Conservation (phyloP, 2,113 vertebrate species). For the mouse (Mus musculus) region GRCm39 chr2:37667501-37668000, state of each 20-base stretch:
- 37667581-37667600: background rate
- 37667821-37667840: background rate
- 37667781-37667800: fast-evolving
- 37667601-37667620: no score
- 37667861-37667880: background rate
- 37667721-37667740: background rate
- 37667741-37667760: background rate
- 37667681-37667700: background rate
- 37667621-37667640: background rate
- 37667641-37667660: background rate
- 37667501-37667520: background rate
- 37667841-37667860: fast-evolving
- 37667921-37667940: background rate
- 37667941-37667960: background rate
- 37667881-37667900: background rate
- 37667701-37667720: no score
- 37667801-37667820: background rate
- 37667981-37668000: background rate
- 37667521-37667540: background rate
- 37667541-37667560: background rate
- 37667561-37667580: fast-evolving
- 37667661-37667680: background rate
- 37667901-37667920: background rate
- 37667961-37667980: background rate
- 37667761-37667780: fast-evolving